Base-by-base conservation (phyloP, 1,140 invertebrate genomes). In the Acromyrmex charruanus region DNA sequence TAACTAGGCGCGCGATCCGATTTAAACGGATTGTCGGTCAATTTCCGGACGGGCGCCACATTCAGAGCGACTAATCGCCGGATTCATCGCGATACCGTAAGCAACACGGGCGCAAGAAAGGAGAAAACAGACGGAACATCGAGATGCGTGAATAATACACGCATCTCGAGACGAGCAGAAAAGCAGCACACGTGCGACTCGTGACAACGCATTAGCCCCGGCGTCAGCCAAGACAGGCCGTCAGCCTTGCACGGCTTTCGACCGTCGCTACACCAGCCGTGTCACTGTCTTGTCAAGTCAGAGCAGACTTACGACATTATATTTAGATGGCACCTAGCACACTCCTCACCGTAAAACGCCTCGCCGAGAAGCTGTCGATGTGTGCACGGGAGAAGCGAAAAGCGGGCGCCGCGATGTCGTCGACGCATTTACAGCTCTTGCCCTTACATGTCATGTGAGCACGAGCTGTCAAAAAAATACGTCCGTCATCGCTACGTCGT, bases 171-270 rank as follows among this genome's bases (percentile, higher is more conserved):
- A 66, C 49, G 58, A 84, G 77, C 10, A 80, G 59, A 66, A 80
- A 63, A 84, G 82, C 65, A 39, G 77, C 85, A 85, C 84, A 89
- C 89, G 82, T 88, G 89, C 87, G 86, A 88, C 91, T 86, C 90
- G 90, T 90, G 92, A 93, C 92, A 92, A 92, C 91, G 89, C 92
- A 93, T 93, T 93, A 93, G 91, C 92, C 61, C 84, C 49, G 86
- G 53, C 88, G 74, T 81, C 65, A 81, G n/a, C n/a, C 16, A 2
- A 90, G 88, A 88, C 92, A 89, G 89, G 31, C 39, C 91, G 84
- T 91, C 66, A 89, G 80, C 58, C 55, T 51, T 79, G 77, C 59
- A 28, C 21, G 77, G 75, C 75, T 88, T 85, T 90, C 87, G 86
- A 55, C 69, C 85, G 53, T 28, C 63, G 82, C 63, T 71, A 69